A percentile compares a stretch with the other conserved stretches of the same genome.
Evolutionary conservation across 2,888 invertebrate species (phyloP).

Genomic region (Parnassius glacialis): DNA sequence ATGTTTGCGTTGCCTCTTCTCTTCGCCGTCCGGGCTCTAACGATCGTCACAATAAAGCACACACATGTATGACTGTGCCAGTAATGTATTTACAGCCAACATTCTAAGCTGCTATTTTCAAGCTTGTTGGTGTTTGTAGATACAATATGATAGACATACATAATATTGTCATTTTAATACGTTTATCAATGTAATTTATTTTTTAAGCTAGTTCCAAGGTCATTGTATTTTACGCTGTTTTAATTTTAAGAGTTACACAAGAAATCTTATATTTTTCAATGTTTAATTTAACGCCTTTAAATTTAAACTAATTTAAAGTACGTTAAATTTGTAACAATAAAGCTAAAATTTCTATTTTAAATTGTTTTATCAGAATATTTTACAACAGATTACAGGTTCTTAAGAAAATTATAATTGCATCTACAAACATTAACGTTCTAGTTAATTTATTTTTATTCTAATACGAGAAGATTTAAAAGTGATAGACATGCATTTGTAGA

Average conservation of each 20-base stretch:
- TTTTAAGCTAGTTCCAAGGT: too few species aligned
- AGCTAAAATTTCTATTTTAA: too few species aligned
- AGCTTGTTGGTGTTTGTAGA: slow-evolving; percentile 46
- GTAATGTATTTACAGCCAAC: slow-evolving; percentile 70
- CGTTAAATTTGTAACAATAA: not conserved
- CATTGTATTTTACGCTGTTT: too few species aligned
- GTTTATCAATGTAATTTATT: too few species aligned
- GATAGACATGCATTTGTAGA: slow-evolving; percentile 49
- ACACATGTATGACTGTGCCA: slow-evolving; percentile 56
- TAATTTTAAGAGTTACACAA: not conserved
- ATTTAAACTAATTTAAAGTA: not conserved
- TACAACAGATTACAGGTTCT: not conserved
- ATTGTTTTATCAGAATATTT: too few species aligned
- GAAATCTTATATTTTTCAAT: not conserved
- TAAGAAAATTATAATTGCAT: slow-evolving; percentile 16
- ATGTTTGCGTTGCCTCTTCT: slow-evolving; percentile 93
- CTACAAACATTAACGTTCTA: slow-evolving; percentile 21
- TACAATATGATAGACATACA: slow-evolving; percentile 25
- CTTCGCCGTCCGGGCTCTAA: slow-evolving; percentile 89
- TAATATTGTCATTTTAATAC: too few species aligned
- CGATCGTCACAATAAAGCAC: slow-evolving; percentile 54
- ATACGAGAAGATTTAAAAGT: slow-evolving; percentile 22
- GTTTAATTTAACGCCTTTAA: not conserved
- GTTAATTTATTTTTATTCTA: slow-evolving; percentile 13
- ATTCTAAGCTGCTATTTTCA: slow-evolving; percentile 66